phyloP scores from a whole-genome alignment of 37 sponge, comb jelly and placozoan species.

The Cliona cf. orientalis region DNA sequence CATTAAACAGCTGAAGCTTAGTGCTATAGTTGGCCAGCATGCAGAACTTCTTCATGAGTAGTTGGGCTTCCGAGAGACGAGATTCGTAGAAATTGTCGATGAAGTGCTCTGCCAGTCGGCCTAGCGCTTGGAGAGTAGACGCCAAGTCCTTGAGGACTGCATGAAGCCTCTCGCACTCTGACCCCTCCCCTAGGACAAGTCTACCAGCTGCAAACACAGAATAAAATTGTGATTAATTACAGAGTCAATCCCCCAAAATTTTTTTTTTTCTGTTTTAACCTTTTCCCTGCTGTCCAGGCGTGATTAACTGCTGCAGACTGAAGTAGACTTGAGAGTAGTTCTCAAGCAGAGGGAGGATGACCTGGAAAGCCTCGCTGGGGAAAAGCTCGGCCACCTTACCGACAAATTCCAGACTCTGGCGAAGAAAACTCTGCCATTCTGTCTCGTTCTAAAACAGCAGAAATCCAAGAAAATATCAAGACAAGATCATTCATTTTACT shows the following conservation, averaged over 20 bases:
- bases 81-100: conserved; percentile 45
- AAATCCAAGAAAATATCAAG: not conserved
- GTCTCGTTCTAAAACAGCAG: conserved; percentile 71
- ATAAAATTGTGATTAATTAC: not conserved
- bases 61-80: conserved; percentile 48
- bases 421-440: conserved; percentile 85
- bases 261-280: not conserved
- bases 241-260: not conserved
- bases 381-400: conserved; percentile 80
- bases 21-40: conserved; percentile 59
- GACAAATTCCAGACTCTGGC: conserved; percentile 71
- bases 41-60: conserved; percentile 60
- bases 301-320: conserved; percentile 42
- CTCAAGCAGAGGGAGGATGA: conserved; percentile 69
- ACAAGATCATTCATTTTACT: not conserved
- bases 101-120: conserved; percentile 84
- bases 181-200: conserved; percentile 22
- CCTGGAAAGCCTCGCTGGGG: conserved; percentile 65
- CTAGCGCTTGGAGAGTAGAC: conserved; percentile 72
- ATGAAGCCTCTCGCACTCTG: conserved; percentile 72
- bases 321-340: conserved; percentile 58
- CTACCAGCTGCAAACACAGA: not conserved
- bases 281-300: not conserved
- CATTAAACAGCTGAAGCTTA: conserved; percentile 44
- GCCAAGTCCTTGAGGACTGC: conserved; percentile 80